Conservation (phyloP, 2,888 invertebrate genomes). For the Octonoba sinensis region DNA sequence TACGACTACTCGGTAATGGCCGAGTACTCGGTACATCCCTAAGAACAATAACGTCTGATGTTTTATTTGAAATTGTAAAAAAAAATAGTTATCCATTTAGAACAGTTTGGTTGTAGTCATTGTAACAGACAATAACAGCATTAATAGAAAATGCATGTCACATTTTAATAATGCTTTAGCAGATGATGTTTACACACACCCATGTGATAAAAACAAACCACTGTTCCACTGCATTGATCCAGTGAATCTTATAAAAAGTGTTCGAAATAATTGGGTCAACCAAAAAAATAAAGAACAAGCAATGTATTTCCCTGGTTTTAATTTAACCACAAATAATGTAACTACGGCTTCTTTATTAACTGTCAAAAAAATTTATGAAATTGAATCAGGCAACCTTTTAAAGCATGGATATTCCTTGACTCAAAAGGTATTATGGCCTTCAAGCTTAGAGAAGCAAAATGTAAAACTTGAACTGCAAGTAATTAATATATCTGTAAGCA, state of each 20-base stretch:
- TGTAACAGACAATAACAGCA: slow-evolving; percentile 15
- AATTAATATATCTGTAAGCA: neutral
- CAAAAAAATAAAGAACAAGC: slow-evolving; percentile 13
- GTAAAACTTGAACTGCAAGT: neutral
- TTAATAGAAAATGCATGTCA: slow-evolving; percentile 18
- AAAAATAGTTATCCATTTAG: slow-evolving; percentile 6
- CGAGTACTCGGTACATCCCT: too few relatives aligned
- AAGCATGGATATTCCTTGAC: slow-evolving; percentile 17
- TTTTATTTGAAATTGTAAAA: neutral
- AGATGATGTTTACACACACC: slow-evolving; percentile 12
- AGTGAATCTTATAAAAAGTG: slow-evolving; percentile 13
- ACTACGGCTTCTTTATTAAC: slow-evolving; percentile 2
- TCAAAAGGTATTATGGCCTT: slow-evolving; percentile 15
- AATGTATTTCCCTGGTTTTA: slow-evolving; percentile 5
- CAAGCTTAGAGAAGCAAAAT: slow-evolving; percentile 15
- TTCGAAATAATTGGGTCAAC: slow-evolving; percentile 15
- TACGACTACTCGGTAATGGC: too few relatives aligned
- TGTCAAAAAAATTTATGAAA: slow-evolving; percentile 3
- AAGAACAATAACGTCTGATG: neutral
- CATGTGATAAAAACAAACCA: neutral
- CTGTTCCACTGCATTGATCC: slow-evolving; percentile 13
- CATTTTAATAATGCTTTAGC: neutral
- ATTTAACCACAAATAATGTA: neutral
- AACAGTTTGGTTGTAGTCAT: neutral
- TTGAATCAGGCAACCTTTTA: neutral